Conservation (phyloP, 2,888 invertebrate species). For the Nipponacmea schrenckii region DNA sequence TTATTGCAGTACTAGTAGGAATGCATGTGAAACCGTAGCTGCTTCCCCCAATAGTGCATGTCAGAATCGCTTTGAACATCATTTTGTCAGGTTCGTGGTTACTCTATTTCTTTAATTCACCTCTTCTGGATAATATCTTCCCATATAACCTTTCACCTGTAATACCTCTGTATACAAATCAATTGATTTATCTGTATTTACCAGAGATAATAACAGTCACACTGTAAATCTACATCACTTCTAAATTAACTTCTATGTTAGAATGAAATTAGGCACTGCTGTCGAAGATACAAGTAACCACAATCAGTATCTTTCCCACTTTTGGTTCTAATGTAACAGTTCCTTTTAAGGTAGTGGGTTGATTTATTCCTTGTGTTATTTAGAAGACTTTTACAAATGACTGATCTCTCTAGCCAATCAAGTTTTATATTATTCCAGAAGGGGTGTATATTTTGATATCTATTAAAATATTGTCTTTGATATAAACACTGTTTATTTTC, state of each 20-base stretch:
- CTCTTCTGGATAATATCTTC: slow-evolving; percentile 1
- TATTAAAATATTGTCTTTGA: not conserved
- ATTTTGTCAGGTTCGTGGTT: slow-evolving; percentile 8
- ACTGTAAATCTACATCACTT: too few species aligned
- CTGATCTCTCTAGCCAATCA: too few species aligned
- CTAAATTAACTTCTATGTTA: too few species aligned
- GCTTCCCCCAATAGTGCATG: slow-evolving; percentile 8
- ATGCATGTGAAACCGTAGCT: slow-evolving; percentile 8
- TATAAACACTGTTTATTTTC: slow-evolving; percentile 10
- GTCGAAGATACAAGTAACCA: too few species aligned
- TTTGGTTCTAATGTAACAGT: too few species aligned
- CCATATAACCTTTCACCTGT: too few species aligned
- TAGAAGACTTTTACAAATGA: not conserved
- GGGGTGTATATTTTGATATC: not conserved
- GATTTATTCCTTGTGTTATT: slow-evolving; percentile 11
- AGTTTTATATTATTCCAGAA: not conserved
- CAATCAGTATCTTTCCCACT: too few species aligned
- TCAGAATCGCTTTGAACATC: slow-evolving; percentile 8
- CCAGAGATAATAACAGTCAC: too few species aligned
- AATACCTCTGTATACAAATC: too few species aligned
- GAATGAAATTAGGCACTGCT: too few species aligned
- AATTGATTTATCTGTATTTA: too few species aligned
- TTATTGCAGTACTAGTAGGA: slow-evolving; percentile 5
- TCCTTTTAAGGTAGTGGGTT: not conserved
- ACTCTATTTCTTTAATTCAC: slow-evolving; percentile 1